Evolutionary conservation across 2,888 invertebrate species (phyloP), one percentile per base, ranked within the genome.

Genomic region (Globia sparganii): DNA sequence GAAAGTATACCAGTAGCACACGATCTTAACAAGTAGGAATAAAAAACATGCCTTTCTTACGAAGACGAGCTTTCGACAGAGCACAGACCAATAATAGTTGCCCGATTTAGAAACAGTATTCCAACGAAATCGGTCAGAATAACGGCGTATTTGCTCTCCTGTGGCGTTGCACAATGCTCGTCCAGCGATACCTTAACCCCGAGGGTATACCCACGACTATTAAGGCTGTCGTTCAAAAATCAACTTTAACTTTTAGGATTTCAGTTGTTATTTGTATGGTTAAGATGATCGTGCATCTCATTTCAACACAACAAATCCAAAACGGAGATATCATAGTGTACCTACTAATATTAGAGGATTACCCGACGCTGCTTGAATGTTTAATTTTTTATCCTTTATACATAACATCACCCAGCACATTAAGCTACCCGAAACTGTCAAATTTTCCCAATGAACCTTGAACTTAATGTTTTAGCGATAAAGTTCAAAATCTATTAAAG

Each of bases 271-370:
- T 77, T 90, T 18, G 79, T 37, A 43, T 81, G 66, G 81, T 1
- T 62, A 25, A 34, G 9, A 15, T 13, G 80, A 90, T 90, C 88
- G 86, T 90, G 91, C 93, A 93, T 93, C 92, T 93, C 93, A 92
- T 94, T 95, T 95, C 94, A 94, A 94, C 94, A 91, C 88, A 87
- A 91, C 89, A 92, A 92, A 88, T 91, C 92, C 91, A 89, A 91
- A 93, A 91, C 91, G 91, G 92, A 94, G 93, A 94, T 94, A 94
- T 94, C 93, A 92, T 92, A 92, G 90, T 90, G 88, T 89, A 90
- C n/a, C n/a, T n/a, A n/a, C 88, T 82, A 64, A 78, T 78, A 78
- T 81, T 83, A 78, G 79, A 77, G 62, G 73, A 76, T 77, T 77
- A 75, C 78, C 74, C 83, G 85, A 76, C 87, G 81, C 78, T 83